A percentile compares a stretch with the other conserved stretches of the same genome.
These are phyloP conservation scores for Heliothis subflexa DNA, from an alignment of 1,140 invertebrate genomes.

Conservation along the genomic window DNA sequence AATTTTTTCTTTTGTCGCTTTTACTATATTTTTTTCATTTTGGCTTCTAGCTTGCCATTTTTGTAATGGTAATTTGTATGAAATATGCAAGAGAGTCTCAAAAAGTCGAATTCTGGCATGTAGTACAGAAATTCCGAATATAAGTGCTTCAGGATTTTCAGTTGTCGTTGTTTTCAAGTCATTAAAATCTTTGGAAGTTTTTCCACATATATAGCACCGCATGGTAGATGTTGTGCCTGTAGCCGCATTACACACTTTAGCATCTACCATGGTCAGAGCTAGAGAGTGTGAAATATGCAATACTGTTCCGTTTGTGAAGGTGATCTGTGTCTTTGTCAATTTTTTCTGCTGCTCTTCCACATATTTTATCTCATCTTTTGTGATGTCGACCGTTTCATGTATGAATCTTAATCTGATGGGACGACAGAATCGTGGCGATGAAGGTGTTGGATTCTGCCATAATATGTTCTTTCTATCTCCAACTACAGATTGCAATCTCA, in stretches of 20 bases:
- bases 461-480: neutral
- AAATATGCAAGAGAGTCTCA: too few species aligned
- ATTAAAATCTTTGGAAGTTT: neutral
- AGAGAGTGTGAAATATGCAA: neutral
- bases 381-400: neutral
- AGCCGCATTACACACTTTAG: constrained; percentile 2
- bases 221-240: neutral
- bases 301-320: neutral
- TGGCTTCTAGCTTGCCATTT: too few species aligned
- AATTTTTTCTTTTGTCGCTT: too few species aligned
- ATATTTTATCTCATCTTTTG: constrained; percentile 43
- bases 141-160: too few species aligned
- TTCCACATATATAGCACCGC: neutral
- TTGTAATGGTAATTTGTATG: too few species aligned
- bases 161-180: too few species aligned
- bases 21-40: too few species aligned
- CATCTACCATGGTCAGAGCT: neutral
- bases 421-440: constrained; percentile 22
- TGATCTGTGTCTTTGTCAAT: neutral
- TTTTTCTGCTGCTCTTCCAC: constrained; percentile 45
- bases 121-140: too few species aligned
- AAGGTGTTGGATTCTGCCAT: constrained; percentile 33
- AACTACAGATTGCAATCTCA: constrained; percentile 5
- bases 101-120: too few species aligned
- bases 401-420: constrained; percentile 47